Base-by-base conservation (phyloP, 2,888 invertebrate genomes). In the Caenorhabditis virilis region DNA sequence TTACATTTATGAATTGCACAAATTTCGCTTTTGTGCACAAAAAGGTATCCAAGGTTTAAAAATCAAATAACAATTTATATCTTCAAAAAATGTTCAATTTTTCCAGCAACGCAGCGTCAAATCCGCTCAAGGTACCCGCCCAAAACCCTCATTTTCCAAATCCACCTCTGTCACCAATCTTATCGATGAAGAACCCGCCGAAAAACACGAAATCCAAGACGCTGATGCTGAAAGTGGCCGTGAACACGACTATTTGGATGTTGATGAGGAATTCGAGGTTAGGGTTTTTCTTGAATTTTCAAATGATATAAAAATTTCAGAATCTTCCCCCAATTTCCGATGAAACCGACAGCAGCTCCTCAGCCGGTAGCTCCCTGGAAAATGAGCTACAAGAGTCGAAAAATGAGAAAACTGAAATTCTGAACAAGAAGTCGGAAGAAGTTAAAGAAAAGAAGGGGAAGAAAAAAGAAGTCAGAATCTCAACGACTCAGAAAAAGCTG, bases 271-370 rank as follows among this genome's bases (percentile, higher is more conserved):
- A 26, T 65, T 65, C 33, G 65, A 65, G 39, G 58, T 51, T 20
- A n/a, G n/a, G n/a, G n/a, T n/a, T n/a, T n/a, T n/a, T n/a, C n/a
- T n/a, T n/a, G n/a, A n/a, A n/a, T n/a, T n/a, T n/a, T n/a, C n/a
- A n/a, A n/a, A n/a, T n/a, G n/a, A n/a, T n/a, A n/a, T n/a, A n/a
- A n/a, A n/a, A n/a, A 9, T 22, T 64, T 23, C 50, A 69, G 62
- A 66, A 72, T 33, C 52, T 72, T 9, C 72, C 72, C 0, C 66
- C 66, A 18, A 62, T 72, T 9, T 69, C 69, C 0, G 72, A 72
- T 48, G 49, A 54, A 6, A 22, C 7, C 30, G 30, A 13, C 30
- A 30, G 30, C 30, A n/a, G n/a, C 9, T 18, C 20, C 7, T 42
- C 42, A 3, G 42, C 5, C 13, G 15, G 23, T 0, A 51, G 47